Percentiles rank a stretch among this genome's conserved stretches.
phyloP scores from a whole-genome alignment of 2,113 vertebrate species.

The Mola mola region DNA sequence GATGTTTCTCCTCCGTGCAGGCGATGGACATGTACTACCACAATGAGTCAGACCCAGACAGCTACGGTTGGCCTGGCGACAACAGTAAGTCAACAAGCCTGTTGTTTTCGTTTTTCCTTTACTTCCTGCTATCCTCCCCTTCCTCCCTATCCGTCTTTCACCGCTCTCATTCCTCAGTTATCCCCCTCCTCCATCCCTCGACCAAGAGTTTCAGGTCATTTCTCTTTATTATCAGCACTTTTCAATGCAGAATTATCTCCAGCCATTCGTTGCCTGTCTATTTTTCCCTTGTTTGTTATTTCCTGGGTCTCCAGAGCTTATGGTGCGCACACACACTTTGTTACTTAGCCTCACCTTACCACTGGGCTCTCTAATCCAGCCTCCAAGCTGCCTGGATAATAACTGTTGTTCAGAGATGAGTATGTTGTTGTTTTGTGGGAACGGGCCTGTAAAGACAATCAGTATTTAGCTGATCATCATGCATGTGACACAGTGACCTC shows the following conservation, averaged over 20 bases:
- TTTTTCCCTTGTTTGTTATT: conserved; percentile 1
- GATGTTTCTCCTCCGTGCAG: conserved; percentile 58
- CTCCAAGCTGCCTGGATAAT: conserved; percentile 54
- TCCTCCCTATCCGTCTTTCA: conserved; percentile 7
- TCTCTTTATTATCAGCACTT: conserved; percentile 2
- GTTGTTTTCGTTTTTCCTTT: conserved; percentile 37
- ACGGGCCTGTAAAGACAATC: conserved; percentile 33
- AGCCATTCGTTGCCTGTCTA: not conserved
- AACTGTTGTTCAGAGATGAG: conserved; percentile 60
- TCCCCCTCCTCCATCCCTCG: conserved; percentile 18
- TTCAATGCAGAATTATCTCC: conserved; percentile 9
- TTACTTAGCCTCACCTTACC: conserved; percentile 16
- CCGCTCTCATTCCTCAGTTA: not conserved
- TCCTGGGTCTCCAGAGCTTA: no score
- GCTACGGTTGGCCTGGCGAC: conserved; percentile 78
- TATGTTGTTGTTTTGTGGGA: conserved; percentile 43
- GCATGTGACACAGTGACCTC: conserved; percentile 27
- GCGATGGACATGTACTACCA: conserved; percentile 85
- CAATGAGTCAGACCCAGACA: conserved; percentile 78
- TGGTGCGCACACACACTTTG: not conserved
- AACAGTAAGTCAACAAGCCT: conserved; percentile 74
- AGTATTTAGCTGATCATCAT: conserved; percentile 48
- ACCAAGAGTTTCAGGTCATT: no score
- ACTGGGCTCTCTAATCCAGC: conserved; percentile 28
- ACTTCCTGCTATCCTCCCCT: conserved; percentile 20